Conservation (phyloP, 2,888 invertebrate genomes). For the Eubasilissa splendida region DNA sequence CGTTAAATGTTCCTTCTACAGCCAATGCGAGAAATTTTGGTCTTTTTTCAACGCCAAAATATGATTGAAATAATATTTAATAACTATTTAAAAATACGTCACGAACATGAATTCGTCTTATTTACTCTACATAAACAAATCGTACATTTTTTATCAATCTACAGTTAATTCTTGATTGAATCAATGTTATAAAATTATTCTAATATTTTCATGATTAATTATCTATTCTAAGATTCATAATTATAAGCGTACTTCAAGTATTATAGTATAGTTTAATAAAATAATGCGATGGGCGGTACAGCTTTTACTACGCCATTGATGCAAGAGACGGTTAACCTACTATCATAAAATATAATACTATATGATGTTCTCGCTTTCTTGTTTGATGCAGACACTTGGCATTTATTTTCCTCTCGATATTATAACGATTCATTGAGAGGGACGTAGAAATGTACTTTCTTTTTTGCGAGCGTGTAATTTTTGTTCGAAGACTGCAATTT, state of each 20-base stretch:
- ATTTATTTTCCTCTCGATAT: no score
- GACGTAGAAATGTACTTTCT: no score
- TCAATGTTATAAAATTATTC: conserved; percentile 43
- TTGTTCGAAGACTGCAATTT: no score
- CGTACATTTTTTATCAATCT: conserved; percentile 30
- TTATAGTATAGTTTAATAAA: conserved; percentile 41
- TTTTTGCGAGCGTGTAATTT: no score
- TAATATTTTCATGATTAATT: conserved; percentile 43
- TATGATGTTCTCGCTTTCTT: neutral
- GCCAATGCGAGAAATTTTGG: neutral
- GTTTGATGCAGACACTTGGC: no score
- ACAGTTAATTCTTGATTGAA: conserved; percentile 42
- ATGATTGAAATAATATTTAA: conserved; percentile 15
- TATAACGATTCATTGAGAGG: no score
- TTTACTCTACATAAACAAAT: conserved; percentile 31
- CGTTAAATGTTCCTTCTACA: conserved; percentile 16
- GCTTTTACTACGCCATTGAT: conserved; percentile 1
- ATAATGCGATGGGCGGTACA: conserved; percentile 31
- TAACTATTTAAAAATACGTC: conserved; percentile 11
- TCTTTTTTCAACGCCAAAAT: conserved; percentile 17
- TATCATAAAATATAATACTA: conserved; percentile 5
- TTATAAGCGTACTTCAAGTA: conserved; percentile 59
- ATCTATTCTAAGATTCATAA: conserved; percentile 48
- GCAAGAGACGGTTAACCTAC: conserved; percentile 2
- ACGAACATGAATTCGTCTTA: conserved; percentile 17